Base-by-base conservation (phyloP, 2,888 invertebrate species). In the Aromia moschata region DNA sequence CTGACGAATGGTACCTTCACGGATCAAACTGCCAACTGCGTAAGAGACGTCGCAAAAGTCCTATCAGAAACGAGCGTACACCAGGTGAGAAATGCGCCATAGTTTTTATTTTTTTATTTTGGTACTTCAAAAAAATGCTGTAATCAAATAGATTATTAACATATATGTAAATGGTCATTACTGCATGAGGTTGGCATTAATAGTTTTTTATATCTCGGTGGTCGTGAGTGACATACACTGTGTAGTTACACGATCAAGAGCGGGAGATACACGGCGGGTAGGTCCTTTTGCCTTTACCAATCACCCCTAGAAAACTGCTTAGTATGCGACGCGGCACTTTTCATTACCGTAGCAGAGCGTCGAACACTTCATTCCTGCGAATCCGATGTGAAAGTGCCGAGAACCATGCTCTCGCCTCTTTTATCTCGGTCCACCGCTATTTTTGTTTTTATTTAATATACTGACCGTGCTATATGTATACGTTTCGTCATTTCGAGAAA, bases 241-340 rank as follows among this genome's bases (percentile, higher is more conserved):
- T 54, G 44, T 55, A 55, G 55, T 20, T 46, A 55, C 55, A 55
- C 43, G 55, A 55, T 55, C 46, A 46, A 37, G 30, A 46, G 30
- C 10, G 11, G 38, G 55, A 46, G 46, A 55, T 55, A 55, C 49
- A 14, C 30, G 37, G 60, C 25, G 49, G 67, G 62, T 64, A 66
- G 65, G 62, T 63, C 68, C 67, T 64, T 65, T 56, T 58, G 63
- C 68, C 62, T 64, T 66, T 62, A 63, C 65, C 69, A 70, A 68
- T 70, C 70, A 68, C 67, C 69, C 70, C 73, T 11, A 66, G 64
- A 69, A 72, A 72, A 71, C 83, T 83, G 82, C 79, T 84, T 84
- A 82, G 84, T 84, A 84, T 85, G 83, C 85, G 82, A 81, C 82
- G 81, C 84, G 74, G 81, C 81, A 83, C 84, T 84, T 84, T 84